Base-by-base conservation (phyloP, 2,888 invertebrate genomes). In the Metopia argyrocephala region DNA sequence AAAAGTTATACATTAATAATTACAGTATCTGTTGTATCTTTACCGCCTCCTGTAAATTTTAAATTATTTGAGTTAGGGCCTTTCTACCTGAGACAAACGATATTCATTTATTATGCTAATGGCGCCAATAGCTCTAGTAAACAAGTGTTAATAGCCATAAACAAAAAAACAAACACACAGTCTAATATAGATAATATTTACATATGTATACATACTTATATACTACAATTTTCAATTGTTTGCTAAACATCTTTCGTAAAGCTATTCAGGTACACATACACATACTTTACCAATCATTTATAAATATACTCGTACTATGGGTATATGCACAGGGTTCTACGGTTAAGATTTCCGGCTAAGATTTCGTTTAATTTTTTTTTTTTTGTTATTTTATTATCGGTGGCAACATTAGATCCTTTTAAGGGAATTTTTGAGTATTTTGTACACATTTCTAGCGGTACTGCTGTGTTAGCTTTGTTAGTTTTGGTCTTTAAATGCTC, bases 71-170 rank as follows among this genome's bases (percentile, higher is more conserved):
- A n/a, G n/a, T n/a, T n/a, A n/a, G n/a, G n/a, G n/a, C n/a, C n/a
- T n/a, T n/a, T n/a, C n/a, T n/a, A n/a, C n/a, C n/a, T n/a, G 38
- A 38, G 38, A 38, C 0, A 12, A 15, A 38, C 12, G 12, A 38
- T 56, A 28, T 18, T 69, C 31, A 86, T 86, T 85, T 86, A 85
- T 87, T 86, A 87, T 86, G 85, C 85, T 86, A 87, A 87, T 86
- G 83, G 84, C 84, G 84, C 85, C 86, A 87, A 87, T 87, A 86
- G 87, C 70, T 76, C 84, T 85, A 86, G 86, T 85, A 87, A 87
- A 87, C 84, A 87, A 85, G 54, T 64, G 23, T 50, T 65, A 50
- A 45, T 48, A 57, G 57, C 23, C 76, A 74, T 65, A 76, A 64
- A 83, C 59, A 80, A 83, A 74, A 64, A 83, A 66, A 38, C 38